phyloP scores from a whole-genome alignment of 2,113 vertebrate genomes.

The Numenius arquata region DNA sequence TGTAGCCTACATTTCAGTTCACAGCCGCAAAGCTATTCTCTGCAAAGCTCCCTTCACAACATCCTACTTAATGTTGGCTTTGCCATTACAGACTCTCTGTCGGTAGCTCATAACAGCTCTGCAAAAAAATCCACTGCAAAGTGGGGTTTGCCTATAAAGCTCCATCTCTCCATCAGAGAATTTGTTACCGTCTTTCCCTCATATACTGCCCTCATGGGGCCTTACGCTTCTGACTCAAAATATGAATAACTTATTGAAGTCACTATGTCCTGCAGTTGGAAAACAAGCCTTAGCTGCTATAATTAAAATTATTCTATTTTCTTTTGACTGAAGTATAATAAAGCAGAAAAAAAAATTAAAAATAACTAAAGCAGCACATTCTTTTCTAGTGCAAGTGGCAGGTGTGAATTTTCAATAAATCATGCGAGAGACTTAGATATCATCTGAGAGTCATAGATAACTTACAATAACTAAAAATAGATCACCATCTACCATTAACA shows the following conservation, averaged over 20 bases:
- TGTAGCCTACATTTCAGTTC: neutral
- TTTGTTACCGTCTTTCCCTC: neutral
- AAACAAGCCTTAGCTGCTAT: neutral
- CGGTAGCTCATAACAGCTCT: neutral
- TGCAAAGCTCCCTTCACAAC: neutral
- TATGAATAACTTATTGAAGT: neutral
- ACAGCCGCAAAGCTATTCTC: neutral
- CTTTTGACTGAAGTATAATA: neutral
- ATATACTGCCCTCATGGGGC: neutral
- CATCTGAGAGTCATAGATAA: neutral
- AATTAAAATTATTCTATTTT: neutral
- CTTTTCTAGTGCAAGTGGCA: neutral
- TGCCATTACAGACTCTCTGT: neutral
- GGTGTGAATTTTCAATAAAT: neutral
- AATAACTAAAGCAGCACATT: neutral
- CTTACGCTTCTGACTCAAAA: accelerated
- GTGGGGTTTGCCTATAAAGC: neutral
- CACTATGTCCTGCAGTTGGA: neutral
- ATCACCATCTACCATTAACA: neutral
- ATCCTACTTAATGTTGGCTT: neutral
- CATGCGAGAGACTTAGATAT: neutral
- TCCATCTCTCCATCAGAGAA: neutral
- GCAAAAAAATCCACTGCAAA: neutral
- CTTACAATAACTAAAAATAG: neutral
- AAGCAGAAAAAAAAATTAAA: neutral